Evolutionary conservation across 2,888 invertebrate genomes (phyloP), one percentile per base, ranked within the genome.

Genomic region (Synergus laeviventris): DNA sequence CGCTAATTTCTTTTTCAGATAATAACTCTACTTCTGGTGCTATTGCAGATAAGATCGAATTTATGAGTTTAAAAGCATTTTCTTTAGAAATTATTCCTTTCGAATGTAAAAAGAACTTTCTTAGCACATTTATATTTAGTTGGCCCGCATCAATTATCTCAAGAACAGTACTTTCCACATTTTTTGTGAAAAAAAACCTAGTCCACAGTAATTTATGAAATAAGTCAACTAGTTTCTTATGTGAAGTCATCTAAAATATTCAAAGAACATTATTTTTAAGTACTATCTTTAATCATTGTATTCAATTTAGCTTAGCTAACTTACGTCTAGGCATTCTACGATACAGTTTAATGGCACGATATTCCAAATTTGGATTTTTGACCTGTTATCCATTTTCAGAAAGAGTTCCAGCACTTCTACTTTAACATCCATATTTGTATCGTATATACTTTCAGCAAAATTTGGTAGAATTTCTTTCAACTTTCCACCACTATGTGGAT

Each of bases 301-400:
- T 42, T 60, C 49, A 38, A 54, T 36, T 45, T 36, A 14, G 14
- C 62, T 42, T 39, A 31, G 39, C 45, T 21, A 59, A 60, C 16
- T 73, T 78, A 84, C 85, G 75, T 84, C 84, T 61, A 84, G 8
- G 5, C 73, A 66, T 59, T 85, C 80, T 7, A 86, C 75, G 24
- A 86, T 73, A 38, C 70, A 66, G 2, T 79, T 45, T 2, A 86
- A 18, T 1, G 86, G 80, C 14, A 86, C 31, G 49, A 81, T 39
- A 31, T 82, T 59, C 79, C 81, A 82, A 73, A 82, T 80, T 14
- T 82, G 64, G 1, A 84, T 73, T 49, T 64, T 76, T 21, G 75
- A 45, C 21, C 80, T 18, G 11, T 76, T 79, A 45, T 81, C 78
- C 24, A 76, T 76, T 38, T 78, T 56, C 18, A 78, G 66, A 14